Percentiles rank a stretch among this genome's conserved stretches.
These are phyloP conservation scores for Lipotes vexillifer DNA, from an alignment of 2,113 vertebrate genomes.

Conservation along the genomic window DNA sequence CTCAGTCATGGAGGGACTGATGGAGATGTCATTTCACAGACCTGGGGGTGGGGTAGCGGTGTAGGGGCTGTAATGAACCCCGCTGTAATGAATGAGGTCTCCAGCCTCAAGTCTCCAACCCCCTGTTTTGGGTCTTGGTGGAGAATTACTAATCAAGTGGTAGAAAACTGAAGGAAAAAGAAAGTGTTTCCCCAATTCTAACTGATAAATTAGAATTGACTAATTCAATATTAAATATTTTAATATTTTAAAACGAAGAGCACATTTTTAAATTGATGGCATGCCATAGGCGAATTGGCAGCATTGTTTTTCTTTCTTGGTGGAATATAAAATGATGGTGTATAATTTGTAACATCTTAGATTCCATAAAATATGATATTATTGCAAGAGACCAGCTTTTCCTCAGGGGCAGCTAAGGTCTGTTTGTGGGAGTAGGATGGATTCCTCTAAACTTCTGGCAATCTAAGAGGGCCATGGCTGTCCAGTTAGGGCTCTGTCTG, in stretches of 20 bases:
- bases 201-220: too few species aligned
- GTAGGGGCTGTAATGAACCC: background rate
- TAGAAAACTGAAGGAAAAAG: background rate
- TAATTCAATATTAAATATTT: background rate
- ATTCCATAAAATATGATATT: background rate
- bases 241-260: slow-evolving; percentile 34
- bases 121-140: background rate
- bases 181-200: background rate
- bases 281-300: background rate
- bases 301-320: slow-evolving; percentile 49
- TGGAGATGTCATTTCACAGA: background rate
- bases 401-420: background rate
- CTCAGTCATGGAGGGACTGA: background rate
- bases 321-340: background rate
- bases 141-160: slow-evolving; percentile 28
- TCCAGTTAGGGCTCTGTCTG: background rate
- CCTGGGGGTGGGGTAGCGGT: too few species aligned
- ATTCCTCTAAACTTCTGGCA: background rate
- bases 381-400: background rate
- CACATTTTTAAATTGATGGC: slow-evolving; percentile 26
- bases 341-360: background rate
- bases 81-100: background rate
- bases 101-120: background rate
- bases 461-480: background rate
- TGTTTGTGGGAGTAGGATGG: background rate